Conservation (phyloP, 2,888 invertebrate species). For the Perdita meconis region DNA sequence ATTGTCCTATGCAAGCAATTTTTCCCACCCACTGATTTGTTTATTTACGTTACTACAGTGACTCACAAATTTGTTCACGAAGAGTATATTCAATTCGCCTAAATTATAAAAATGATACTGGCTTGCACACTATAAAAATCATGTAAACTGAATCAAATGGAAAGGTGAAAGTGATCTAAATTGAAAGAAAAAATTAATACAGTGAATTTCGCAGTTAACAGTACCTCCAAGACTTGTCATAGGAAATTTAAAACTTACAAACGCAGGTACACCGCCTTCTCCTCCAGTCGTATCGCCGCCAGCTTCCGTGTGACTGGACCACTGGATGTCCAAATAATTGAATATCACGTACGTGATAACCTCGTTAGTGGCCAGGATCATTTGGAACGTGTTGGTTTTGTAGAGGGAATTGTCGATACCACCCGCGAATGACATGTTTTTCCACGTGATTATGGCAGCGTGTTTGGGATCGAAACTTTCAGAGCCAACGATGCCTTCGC, state of each 20-base stretch:
- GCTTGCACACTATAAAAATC: too few relatives aligned
- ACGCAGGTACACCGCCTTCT: conserved; percentile 94
- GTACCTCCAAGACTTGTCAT: background rate
- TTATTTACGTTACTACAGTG: too few relatives aligned
- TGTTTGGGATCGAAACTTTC: conserved; percentile 96
- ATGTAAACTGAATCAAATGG: too few relatives aligned
- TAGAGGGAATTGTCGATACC: conserved; percentile 92
- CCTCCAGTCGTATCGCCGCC: conserved; percentile 95
- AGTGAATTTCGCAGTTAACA: too few relatives aligned
- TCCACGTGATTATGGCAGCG: conserved; percentile 96
- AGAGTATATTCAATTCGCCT: too few relatives aligned
- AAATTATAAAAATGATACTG: too few relatives aligned
- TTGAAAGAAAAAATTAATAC: background rate
- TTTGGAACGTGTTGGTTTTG: conserved; percentile 98
- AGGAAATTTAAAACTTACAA: conserved; percentile 86
- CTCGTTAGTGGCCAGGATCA: conserved; percentile 96
- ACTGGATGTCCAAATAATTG: conserved; percentile 95
- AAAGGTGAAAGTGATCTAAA: too few relatives aligned
- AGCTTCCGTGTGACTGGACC: conserved; percentile 96
- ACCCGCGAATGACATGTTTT: conserved; percentile 96
- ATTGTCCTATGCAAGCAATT: background rate
- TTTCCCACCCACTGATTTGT: too few relatives aligned
- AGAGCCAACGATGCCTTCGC: conserved; percentile 95
- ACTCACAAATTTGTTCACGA: too few relatives aligned
- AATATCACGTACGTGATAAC: conserved; percentile 97